Percentiles rank a stretch among this genome's conserved stretches.
Conservation (phyloP, 2,797 vertebrate genomes). For the Acrocephalus scirpaceus region DNA sequence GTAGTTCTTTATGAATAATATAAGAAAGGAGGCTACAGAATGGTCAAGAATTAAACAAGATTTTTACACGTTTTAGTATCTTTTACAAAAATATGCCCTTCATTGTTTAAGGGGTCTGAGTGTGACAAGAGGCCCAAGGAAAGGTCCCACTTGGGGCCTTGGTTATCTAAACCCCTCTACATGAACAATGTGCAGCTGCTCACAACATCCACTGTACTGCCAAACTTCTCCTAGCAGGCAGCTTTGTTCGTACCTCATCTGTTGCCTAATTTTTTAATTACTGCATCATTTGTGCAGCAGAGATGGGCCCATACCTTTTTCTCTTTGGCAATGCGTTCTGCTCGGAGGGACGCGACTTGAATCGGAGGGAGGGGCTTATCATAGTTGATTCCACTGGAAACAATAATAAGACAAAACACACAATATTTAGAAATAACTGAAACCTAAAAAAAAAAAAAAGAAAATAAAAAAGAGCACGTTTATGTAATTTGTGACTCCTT, state of each 20-base stretch:
- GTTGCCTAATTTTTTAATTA: not conserved
- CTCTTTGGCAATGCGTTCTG: slow-evolving; percentile 93
- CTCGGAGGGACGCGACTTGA: slow-evolving; percentile 91
- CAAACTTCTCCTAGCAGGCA: not conserved
- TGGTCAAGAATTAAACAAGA: not conserved
- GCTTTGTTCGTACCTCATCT: not conserved
- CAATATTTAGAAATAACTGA: not conserved
- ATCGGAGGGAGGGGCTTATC: slow-evolving; percentile 92
- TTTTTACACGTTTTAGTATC: not conserved
- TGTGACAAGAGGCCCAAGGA: not conserved
- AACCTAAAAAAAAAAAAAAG: not conserved
- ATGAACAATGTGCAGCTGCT: not conserved
- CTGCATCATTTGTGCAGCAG: not conserved
- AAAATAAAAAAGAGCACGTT: not conserved
- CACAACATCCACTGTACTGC: not conserved
- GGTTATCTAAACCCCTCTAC: not conserved
- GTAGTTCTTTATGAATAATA: not conserved
- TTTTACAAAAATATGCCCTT: not conserved
- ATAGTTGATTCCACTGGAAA: slow-evolving; percentile 87
- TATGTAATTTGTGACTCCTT: not conserved
- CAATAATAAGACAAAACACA: not conserved
- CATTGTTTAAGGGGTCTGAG: not conserved
- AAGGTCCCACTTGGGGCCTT: not conserved
- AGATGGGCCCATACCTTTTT: slow-evolving; percentile 83
- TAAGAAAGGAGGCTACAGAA: not conserved